Base-by-base conservation (phyloP, 2,113 vertebrate species). In the Cnemophilus loriae region DNA sequence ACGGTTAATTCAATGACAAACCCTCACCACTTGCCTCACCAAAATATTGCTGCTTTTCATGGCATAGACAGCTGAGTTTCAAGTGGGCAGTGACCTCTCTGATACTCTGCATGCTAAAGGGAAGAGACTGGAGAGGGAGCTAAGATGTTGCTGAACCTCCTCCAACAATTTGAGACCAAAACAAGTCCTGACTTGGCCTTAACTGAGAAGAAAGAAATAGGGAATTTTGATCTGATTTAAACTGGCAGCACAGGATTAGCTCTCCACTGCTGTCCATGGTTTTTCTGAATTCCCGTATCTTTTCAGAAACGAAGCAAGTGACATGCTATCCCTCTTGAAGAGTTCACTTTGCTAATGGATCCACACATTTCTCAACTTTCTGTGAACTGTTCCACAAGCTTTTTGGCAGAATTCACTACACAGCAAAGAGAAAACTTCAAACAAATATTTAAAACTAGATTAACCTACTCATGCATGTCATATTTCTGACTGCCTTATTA, bases 201-300 rank as follows among this genome's bases (percentile, higher is more conserved):
- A 95, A 95, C 63, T 79, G 89, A 86, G 76, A 95, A 85, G 96
- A 97, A 95, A 74, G 57, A 80, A 86, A 68, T 7, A 28, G 74
- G 86, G 89, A 91, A 89, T 77, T 90, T 75, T 95, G 96, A 96
- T 95, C 75, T 97, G 96, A 98, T 97, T 96, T 97, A 91, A 97
- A 95, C 82, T 93, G 96, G 94, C 93, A 97, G 93, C 81, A 94
- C 46, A 87, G 96, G 88, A 97, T 96, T 96, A 96, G 92, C 78
- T 97, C 86, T 94, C 95, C 93, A 75, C 50, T 93, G 95, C 87
- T 63, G 64, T 68, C 82, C 1, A 1, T 56, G 74, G 80, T 76
- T 87, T 88, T 96, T 89, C 57, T 8, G 83, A 94, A 85, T 84
- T 83, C 92, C 47, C 76, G 78, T 27, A 65, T 87, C 92, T 90